phyloP scores from a whole-genome alignment of 2,797 vertebrate species.

The Platyrinchus mystaceus region DNA sequence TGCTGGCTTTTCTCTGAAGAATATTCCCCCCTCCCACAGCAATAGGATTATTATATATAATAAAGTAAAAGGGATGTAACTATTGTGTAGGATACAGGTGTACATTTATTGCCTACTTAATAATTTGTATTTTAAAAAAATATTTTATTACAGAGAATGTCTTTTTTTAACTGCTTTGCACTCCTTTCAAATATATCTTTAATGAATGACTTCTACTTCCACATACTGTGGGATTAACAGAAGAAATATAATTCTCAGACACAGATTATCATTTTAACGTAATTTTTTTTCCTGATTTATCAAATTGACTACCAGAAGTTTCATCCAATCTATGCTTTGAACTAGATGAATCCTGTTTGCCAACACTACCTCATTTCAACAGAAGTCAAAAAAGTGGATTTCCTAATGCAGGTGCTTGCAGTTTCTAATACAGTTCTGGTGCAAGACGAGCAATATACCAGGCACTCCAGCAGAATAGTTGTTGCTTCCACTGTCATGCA shows the following conservation, averaged over 20 bases:
- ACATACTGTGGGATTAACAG: neutral
- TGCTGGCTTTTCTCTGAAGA: neutral
- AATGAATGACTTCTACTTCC: neutral
- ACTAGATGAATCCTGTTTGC: neutral
- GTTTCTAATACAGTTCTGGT: neutral
- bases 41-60: neutral
- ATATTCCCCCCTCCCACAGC: accelerated
- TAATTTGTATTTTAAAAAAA: neutral
- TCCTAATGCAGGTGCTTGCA: neutral
- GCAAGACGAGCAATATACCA: neutral
- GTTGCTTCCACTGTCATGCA: neutral
- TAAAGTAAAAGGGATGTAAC: neutral
- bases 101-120: neutral
- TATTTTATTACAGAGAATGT: neutral
- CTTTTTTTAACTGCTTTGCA: neutral
- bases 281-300: neutral
- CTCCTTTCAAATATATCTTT: neutral
- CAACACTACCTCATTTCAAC: neutral
- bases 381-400: neutral
- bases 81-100: neutral
- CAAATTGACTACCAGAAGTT: neutral
- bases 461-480: neutral
- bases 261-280: neutral
- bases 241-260: neutral
- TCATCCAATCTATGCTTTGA: neutral